Percentiles rank a stretch among this genome's conserved stretches.
Conservation (phyloP, 2,797 vertebrate genomes). For the Simalia tracyae region DNA sequence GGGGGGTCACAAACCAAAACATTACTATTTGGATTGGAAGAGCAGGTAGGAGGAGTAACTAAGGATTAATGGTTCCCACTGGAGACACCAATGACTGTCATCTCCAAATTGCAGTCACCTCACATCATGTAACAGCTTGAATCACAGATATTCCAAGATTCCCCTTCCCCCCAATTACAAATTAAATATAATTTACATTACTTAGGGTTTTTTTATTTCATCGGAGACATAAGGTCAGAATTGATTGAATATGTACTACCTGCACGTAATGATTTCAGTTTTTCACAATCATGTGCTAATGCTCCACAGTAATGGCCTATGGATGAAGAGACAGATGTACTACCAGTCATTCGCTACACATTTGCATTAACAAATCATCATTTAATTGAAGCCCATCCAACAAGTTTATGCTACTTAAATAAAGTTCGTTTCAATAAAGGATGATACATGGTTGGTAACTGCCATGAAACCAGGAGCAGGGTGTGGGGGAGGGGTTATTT, state of each 20-base stretch:
- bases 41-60: constrained; percentile 63
- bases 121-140: constrained; percentile 71
- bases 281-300: constrained; percentile 79
- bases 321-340: constrained; percentile 82
- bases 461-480: constrained; percentile 62
- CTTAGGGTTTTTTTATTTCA: constrained; percentile 66
- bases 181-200: constrained; percentile 73
- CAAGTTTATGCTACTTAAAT: constrained; percentile 85
- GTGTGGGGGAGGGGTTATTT: constrained; percentile 57
- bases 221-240: constrained; percentile 80
- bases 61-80: constrained; percentile 65
- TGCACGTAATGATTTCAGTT: constrained; percentile 77
- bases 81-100: constrained; percentile 70
- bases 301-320: constrained; percentile 79
- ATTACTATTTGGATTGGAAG: constrained; percentile 63
- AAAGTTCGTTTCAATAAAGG: constrained; percentile 83
- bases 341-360: constrained; percentile 79
- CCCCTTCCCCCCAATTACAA: constrained; percentile 48
- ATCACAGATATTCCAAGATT: constrained; percentile 64
- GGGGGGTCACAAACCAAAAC: constrained; percentile 60
- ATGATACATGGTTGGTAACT: constrained; percentile 73
- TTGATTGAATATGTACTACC: constrained; percentile 79
- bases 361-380: constrained; percentile 85
- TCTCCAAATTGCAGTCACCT: constrained; percentile 67
- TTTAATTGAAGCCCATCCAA: constrained; percentile 84